Evolutionary conservation across 1,140 invertebrate species (phyloP).

Genomic region (Trichonephila clavata): DNA sequence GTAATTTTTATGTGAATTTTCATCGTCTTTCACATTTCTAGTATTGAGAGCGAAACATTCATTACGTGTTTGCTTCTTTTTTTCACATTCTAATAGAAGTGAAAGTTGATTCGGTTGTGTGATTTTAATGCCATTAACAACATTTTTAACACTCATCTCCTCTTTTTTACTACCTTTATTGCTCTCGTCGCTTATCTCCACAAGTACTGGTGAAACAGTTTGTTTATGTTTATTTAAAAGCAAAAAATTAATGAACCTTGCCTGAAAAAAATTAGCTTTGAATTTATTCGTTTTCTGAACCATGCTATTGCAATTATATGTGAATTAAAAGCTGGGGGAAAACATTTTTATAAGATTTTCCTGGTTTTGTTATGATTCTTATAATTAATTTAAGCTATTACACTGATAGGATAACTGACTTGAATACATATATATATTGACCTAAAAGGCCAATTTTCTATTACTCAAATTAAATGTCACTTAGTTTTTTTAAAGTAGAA

Average conservation of each 20-base stretch:
- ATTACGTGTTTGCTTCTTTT: constrained; percentile 2
- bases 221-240: background rate
- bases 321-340: background rate
- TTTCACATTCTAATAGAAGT: background rate
- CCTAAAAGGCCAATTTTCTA: no score
- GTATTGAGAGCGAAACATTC: constrained; percentile 6
- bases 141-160: background rate
- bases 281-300: constrained; percentile 14
- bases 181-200: background rate
- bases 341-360: background rate
- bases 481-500: no score
- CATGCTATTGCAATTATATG: background rate
- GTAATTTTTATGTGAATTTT: background rate
- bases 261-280: background rate
- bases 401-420: no score
- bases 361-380: background rate
- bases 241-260: background rate
- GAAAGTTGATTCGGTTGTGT: background rate
- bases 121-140: background rate
- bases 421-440: no score
- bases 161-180: background rate
- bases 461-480: no score
- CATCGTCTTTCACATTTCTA: background rate
- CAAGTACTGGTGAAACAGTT: background rate
- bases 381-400: no score